phyloP scores from a whole-genome alignment of 2,888 invertebrate genomes.

The Dynastes tityus region DNA sequence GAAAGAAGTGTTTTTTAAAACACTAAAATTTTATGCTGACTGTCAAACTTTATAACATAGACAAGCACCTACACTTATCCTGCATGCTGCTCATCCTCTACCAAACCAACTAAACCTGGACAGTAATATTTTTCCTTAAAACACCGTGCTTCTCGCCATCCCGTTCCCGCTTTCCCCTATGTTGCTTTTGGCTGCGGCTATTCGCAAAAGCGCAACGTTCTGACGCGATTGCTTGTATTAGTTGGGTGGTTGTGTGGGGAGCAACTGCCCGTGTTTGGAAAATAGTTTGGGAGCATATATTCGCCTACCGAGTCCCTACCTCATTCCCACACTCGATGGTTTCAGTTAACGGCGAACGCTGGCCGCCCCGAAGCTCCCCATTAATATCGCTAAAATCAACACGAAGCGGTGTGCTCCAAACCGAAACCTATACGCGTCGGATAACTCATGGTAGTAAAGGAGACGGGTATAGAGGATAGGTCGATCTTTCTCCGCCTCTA shows the following conservation, averaged over 20 bases:
- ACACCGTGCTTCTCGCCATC: background rate
- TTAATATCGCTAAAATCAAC: conserved; percentile 34
- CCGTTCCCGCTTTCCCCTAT: background rate
- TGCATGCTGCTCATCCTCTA: too few species aligned
- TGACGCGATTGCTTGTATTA: background rate
- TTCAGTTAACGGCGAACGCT: conserved; percentile 9
- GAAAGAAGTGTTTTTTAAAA: too few species aligned
- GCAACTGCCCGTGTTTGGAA: conserved; percentile 11
- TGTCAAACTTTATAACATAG: too few species aligned
- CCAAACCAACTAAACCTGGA: background rate
- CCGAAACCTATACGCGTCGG: background rate
- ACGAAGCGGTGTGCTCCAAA: background rate
- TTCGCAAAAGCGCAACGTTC: conserved; percentile 7
- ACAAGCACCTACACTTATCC: too few species aligned
- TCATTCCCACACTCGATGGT: background rate
- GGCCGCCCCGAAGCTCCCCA: conserved; percentile 23
- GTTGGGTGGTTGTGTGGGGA: background rate
- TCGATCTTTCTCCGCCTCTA: conserved; percentile 38
- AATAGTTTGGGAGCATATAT: background rate
- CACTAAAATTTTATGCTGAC: too few species aligned
- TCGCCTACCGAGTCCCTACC: background rate
- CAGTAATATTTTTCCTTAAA: conserved; percentile 1
- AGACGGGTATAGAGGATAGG: background rate
- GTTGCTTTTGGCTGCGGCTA: background rate
- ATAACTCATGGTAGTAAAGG: background rate